A percentile compares a stretch with the other conserved stretches of the same genome.
Conservation (phyloP, 2,113 vertebrate genomes). For the human region DNA sequence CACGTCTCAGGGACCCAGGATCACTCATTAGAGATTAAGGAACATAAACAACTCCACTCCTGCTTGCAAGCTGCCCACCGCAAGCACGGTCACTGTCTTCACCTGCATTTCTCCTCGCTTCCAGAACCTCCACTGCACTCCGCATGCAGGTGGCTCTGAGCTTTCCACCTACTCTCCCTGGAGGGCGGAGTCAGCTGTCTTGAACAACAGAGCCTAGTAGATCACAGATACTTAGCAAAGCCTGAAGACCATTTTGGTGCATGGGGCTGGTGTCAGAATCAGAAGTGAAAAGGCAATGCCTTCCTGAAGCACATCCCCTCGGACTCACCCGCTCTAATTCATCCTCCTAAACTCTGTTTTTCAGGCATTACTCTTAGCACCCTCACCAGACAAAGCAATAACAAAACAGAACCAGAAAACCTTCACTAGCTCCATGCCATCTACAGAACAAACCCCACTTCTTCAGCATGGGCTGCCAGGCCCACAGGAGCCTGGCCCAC, state of each 20-base stretch:
- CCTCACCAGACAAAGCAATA: not conserved
- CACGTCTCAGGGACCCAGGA: rapidly evolving
- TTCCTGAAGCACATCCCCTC: not conserved
- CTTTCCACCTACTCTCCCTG: too few relatives aligned
- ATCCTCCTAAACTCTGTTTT: not conserved
- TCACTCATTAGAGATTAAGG: rapidly evolving
- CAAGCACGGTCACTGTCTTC: rapidly evolving
- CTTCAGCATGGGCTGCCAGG: not conserved
- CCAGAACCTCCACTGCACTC: not conserved
- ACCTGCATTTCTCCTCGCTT: rapidly evolving
- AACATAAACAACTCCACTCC: not conserved
- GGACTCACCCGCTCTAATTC: rapidly evolving
- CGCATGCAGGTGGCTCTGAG: too few relatives aligned
- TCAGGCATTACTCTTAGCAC: not conserved
- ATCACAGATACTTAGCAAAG: not conserved
- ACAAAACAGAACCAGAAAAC: not conserved
- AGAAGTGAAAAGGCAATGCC: rapidly evolving
- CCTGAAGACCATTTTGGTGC: not conserved
- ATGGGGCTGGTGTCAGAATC: rapidly evolving
- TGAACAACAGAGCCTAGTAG: not conserved
- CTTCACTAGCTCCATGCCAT: rapidly evolving
- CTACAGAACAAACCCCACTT: not conserved
- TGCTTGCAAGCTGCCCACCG: not conserved
- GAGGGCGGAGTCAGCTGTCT: not conserved
- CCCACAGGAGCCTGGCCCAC: rapidly evolving